Evolutionary conservation across 2,888 invertebrate genomes (phyloP), one percentile per base, ranked within the genome.

Genomic region (Eupithecia tripunctaria): DNA sequence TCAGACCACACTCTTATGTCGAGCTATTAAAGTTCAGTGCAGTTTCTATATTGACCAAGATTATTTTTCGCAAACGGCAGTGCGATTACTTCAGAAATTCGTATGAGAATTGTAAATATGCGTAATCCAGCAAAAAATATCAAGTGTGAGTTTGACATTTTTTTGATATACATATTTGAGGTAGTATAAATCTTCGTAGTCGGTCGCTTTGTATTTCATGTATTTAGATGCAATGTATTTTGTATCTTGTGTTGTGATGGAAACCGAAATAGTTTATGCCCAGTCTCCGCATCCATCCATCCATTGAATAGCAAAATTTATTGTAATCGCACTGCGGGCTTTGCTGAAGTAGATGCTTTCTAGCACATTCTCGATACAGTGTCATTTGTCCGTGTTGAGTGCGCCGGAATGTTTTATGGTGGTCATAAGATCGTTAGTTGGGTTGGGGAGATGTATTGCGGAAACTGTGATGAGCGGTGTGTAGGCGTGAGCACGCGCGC

Each of bases 311-410:
- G 36, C 1, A 8, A 7, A 10, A 36, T 36, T 36, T 36, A 36
- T 7, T 36, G 36, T 36, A 6, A 36, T 36, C 36, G 36, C 36
- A 36, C 8, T 36, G 8, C 8, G 36, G 36, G 36, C 10, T 10
- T 36, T 36, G 62, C 18, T 32, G 18, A 29, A 27, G 78, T 81
- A 82, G 84, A 86, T 85, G 84, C 25, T 38, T 32, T 59, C 27
- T 60, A 60, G 29, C 8, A 29, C 29, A 60, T 60, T 60, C 60
- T 60, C 60, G 29, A 60, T 63, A 63, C 77, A 78, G 77, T 81
- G 80, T 83, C 85, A 84, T 87, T 85, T 86, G 84, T 86, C 56
- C 67, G 71, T 74, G 66, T 41, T 38, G 67, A 60, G 32, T n/a
- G 43, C 29, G 51, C 38, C 21, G 64, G 73, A 65, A 70, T 69